Evolutionary conservation across 2,888 invertebrate species (phyloP), one percentile per base, ranked within the genome.

Genomic region (Augochlorella aurata): DNA sequence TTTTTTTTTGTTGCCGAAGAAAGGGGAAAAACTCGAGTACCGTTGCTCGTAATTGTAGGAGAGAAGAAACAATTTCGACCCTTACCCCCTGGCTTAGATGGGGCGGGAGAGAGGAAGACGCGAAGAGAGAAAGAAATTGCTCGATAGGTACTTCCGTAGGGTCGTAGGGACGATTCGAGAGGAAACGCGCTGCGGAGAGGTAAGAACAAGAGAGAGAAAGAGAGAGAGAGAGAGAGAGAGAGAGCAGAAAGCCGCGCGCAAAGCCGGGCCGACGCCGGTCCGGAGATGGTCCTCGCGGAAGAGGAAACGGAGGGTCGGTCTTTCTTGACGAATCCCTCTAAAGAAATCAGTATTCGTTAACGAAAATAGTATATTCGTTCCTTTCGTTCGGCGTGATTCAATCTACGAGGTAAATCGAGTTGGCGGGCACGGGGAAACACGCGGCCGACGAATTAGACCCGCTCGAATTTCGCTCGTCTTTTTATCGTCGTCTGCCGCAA

Each of bases 51-150:
- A 88, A 88, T 88, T 89, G 85, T 79, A 81, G 77, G 74, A 78
- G 81, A 79, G 82, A 79, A 87, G 82, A 88, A 87, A 89, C 89
- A 85, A 89, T 89, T 88, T 89, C 69, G 84, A 81, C 77, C 79
- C 81, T 78, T 71, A 69, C 79, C 76, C 76, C 65, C 68, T 44
- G 70, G 80, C 68, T 79, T 50, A 67, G 77, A 29, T 50, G 71
- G 68, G 16, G 24, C 29, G 9, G 38, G n/a, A 21, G 54, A 9
- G 24, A 24, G 54, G 65, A 68, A 49, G 54, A 38, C 66, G 49
- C 52, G 45, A 69, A 21, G 80, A 77, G 71, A 69, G 58, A 72
- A 69, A 84, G 88, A 82, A 84, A 86, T 81, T 75, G 81, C 74
- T 79, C 81, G 84, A 82, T 80, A 65, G 81, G 79, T 79, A 87